These are phyloP conservation scores for Azorinus chamasolen DNA, from an alignment of 2,888 invertebrate species.

Conservation along the genomic window DNA sequence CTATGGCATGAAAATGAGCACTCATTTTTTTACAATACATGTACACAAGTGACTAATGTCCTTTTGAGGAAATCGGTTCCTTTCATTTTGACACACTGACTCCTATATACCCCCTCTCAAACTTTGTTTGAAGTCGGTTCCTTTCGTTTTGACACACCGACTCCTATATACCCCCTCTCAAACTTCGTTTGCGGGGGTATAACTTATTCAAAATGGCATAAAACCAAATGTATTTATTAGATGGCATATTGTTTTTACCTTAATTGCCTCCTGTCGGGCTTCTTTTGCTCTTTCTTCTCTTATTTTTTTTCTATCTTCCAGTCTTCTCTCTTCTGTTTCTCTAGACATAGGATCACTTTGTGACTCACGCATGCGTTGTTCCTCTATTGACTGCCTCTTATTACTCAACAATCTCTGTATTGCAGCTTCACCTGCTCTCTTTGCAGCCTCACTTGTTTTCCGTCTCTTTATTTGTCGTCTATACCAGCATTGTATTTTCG, in stretches of 20 bases:
- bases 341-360: conserved; percentile 67
- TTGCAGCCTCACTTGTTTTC: conserved; percentile 81
- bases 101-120: too few relatives aligned
- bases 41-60: too few relatives aligned
- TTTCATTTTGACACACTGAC: too few relatives aligned
- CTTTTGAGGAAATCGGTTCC: too few relatives aligned
- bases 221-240: too few relatives aligned
- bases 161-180: too few relatives aligned
- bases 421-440: conserved; percentile 79
- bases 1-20: too few relatives aligned
- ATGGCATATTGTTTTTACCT: conserved; percentile 74
- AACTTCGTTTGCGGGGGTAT: too few relatives aligned
- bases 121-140: too few relatives aligned
- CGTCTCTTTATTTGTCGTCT: conserved; percentile 68
- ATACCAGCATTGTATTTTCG: conserved; percentile 84
- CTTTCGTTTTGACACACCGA: too few relatives aligned
- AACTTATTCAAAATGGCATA: too few relatives aligned
- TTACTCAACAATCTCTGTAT: conserved; percentile 80
- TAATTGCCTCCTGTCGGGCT: conserved; percentile 83
- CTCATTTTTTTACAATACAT: too few relatives aligned
- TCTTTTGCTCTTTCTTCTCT: conserved; percentile 83
- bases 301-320: conserved; percentile 76
- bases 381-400: conserved; percentile 78
- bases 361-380: conserved; percentile 64
- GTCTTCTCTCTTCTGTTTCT: conserved; percentile 70